These are phyloP conservation scores for Antennarius striatus DNA, from an alignment of 2,113 vertebrate genomes.

Conservation along the genomic window DNA sequence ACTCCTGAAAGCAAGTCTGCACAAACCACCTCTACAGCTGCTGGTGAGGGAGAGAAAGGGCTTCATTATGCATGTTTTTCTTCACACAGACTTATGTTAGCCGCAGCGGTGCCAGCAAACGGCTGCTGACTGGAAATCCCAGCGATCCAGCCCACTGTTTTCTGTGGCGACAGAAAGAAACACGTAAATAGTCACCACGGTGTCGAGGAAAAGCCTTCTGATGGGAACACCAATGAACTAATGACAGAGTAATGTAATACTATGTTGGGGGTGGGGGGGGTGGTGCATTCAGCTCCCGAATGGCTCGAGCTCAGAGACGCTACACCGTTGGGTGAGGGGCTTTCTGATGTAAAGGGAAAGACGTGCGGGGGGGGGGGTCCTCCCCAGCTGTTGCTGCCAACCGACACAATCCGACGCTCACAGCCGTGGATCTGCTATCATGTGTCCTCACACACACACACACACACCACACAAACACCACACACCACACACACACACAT, in stretches of 20 bases:
- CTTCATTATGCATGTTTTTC: constrained; percentile 5
- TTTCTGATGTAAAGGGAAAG: constrained; percentile 39
- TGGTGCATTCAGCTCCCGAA: constrained; percentile 50
- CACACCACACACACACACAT: constrained; percentile 8
- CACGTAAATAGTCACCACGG: constrained; percentile 48
- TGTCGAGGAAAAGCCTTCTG: constrained; percentile 30
- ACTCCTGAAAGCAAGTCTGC: constrained; percentile 16
- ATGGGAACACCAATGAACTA: constrained; percentile 35
- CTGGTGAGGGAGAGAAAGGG: neutral
- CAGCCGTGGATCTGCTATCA: constrained; percentile 29
- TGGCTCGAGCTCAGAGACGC: constrained; percentile 25
- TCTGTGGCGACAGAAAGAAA: constrained; percentile 17
- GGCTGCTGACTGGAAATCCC: constrained; percentile 6
- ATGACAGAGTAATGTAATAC: constrained; percentile 62
- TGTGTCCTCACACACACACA: constrained; percentile 5
- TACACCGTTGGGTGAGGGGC: neutral
- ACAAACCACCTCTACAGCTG: neutral
- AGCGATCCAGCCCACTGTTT: neutral
- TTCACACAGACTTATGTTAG: neutral
- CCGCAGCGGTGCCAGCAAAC: neutral
- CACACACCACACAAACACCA: constrained; percentile 11
- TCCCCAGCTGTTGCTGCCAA: constrained; percentile 60
- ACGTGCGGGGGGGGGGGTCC: constrained; percentile 35
- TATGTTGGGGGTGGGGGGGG: constrained; percentile 34
- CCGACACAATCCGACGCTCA: constrained; percentile 55